Base-by-base conservation (phyloP, 2,888 invertebrate genomes). In the Pristionchus maxplancki region DNA sequence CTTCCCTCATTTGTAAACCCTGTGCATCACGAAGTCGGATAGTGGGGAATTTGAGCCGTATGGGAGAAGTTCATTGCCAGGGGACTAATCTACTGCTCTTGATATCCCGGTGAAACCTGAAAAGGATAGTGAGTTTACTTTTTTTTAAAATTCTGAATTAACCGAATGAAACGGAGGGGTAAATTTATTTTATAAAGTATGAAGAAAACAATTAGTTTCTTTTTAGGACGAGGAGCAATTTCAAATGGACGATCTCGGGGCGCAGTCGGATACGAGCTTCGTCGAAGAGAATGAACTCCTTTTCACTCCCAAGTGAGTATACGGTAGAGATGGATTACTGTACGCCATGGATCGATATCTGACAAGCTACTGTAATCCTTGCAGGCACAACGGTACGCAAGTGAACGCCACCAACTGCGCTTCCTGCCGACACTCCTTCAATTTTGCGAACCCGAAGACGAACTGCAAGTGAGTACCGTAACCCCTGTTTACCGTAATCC, bases 381-480 rank as follows among this genome's bases (percentile, higher is more conserved):
- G n/a, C 48, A 78, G 78, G 17, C 40, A 78, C 44, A 24, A 34
- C n/a, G 78, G 78, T 11, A 78, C 78, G n/a, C 78, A 78, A 31
- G 24, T 58, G 37, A 15, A 58, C 53, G 50, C 83, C 3, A 34
- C 71, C 15, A 48, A 88, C 13, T 91, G 91, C 44, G n/a, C 50
- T 13, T 17, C 90, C 8, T 91, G 91, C 81, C 31, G 67, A 15
- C 84, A 87, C 15, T 34, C 71, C 15, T 90, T 90, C 89, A 81
- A n/a, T 31, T 71, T 74, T 62, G 6, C 88, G 31, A 89, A 20
- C 1, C 37, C 37, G 88, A 90, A n/a, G 85, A 89, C 15, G 83
- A 88, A 87, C 91, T 91, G 87, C 91, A 90, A 81, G 91, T 91
- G 84, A 86, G 91, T 89, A 88, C 67, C 15, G 44, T 37, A 50